These are phyloP conservation scores for Panagrolaimus sp. DNA, from an alignment of 1,140 invertebrate species.

Conservation along the genomic window DNA sequence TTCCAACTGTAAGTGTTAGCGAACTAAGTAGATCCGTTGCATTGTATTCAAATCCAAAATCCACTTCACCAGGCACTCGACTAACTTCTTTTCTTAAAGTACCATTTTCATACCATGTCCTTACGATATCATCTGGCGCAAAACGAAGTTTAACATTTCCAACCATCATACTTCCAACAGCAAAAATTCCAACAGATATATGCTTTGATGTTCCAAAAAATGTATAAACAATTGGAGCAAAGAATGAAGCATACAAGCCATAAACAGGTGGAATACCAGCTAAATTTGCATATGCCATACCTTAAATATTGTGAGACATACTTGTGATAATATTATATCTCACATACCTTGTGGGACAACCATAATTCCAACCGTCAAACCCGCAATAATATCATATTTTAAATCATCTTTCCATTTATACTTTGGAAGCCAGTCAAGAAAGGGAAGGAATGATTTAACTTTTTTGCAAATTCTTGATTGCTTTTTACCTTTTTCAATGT, in stretches of 20 bases:
- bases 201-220: slow-evolving; percentile 60
- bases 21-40: neutral
- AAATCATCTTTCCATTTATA: slow-evolving; percentile 53
- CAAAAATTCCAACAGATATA: slow-evolving; percentile 59
- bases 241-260: slow-evolving; percentile 60
- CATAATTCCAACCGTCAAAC: slow-evolving; percentile 60
- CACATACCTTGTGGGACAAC: slow-evolving; percentile 60
- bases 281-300: slow-evolving; percentile 50
- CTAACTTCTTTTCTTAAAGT: neutral
- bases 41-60: neutral
- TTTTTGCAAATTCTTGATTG: neutral
- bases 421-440: slow-evolving; percentile 46
- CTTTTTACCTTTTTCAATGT: too few species aligned
- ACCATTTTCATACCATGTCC: neutral
- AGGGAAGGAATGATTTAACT: slow-evolving; percentile 27
- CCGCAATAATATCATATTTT: slow-evolving; percentile 56
- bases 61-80: neutral
- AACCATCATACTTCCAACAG: slow-evolving; percentile 60
- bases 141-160: slow-evolving; percentile 54
- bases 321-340: neutral
- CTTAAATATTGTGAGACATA: too few species aligned
- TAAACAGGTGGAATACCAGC: slow-evolving; percentile 58
- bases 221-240: slow-evolving; percentile 58
- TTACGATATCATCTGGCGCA: neutral
- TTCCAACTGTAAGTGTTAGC: slow-evolving; percentile 9